A percentile compares a stretch with the other conserved stretches of the same genome.
phyloP scores from a whole-genome alignment of 2,113 vertebrate genomes.

The Kryptolebias marmoratus region DNA sequence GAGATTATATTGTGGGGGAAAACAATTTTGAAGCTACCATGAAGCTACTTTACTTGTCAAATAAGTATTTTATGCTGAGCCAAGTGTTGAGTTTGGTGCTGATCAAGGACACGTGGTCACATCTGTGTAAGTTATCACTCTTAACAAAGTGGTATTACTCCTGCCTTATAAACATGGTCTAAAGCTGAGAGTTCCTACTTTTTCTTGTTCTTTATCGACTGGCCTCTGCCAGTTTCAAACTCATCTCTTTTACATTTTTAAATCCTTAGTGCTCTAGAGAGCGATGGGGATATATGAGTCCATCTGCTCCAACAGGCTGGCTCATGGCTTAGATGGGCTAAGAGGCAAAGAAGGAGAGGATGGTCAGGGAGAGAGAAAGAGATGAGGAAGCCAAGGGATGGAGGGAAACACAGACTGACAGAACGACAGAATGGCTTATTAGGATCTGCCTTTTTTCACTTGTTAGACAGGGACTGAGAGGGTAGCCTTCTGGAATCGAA shows the following conservation, averaged over 20 bases:
- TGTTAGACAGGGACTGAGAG: conserved; percentile 57
- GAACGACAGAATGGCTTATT: conserved; percentile 69
- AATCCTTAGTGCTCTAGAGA: conserved; percentile 71
- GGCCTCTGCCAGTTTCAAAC: conserved; percentile 44
- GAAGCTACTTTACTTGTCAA: not conserved
- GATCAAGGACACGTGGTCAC: not conserved
- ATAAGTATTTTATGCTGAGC: not conserved
- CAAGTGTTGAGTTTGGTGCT: conserved; percentile 20
- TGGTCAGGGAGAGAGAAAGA: conserved; percentile 31
- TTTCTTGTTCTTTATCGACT: conserved; percentile 50
- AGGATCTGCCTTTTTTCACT: conserved; percentile 68
- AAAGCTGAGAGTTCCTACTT: conserved; percentile 28
- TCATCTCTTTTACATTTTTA: conserved; percentile 76
- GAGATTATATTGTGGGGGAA: too few relatives aligned
- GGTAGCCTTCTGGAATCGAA: conserved; percentile 46
- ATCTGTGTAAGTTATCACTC: conserved; percentile 17
- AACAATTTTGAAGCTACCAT: too few relatives aligned
- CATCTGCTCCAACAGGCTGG: conserved; percentile 78
- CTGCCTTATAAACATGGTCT: conserved; percentile 31
- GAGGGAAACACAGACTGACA: conserved; percentile 50
- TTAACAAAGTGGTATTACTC: conserved; percentile 16
- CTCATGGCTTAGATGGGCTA: conserved; percentile 58
- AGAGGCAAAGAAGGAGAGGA: conserved; percentile 45
- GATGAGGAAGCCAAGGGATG: conserved; percentile 12
- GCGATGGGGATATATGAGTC: conserved; percentile 76